phyloP scores from a whole-genome alignment of 2,888 invertebrate species.

The Agrotis clavis region DNA sequence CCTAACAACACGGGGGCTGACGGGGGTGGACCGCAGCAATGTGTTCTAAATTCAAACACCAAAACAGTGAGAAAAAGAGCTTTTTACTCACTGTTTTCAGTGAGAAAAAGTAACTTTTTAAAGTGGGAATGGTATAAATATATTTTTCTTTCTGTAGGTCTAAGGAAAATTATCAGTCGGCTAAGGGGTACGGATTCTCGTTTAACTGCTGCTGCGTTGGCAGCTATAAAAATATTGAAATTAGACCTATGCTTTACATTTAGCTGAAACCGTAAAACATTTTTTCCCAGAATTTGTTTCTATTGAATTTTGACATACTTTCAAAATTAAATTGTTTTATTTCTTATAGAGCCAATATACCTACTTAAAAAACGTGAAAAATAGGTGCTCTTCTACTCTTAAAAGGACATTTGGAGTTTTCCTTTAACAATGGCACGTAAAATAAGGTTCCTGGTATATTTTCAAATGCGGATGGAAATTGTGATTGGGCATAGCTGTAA shows the following conservation, averaged over 20 bases:
- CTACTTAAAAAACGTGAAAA: too few species aligned
- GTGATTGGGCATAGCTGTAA: constrained; percentile 34
- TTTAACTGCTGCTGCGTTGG: constrained; percentile 11
- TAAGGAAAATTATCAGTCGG: constrained; percentile 4
- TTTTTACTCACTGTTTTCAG: too few species aligned
- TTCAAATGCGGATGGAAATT: constrained; percentile 28
- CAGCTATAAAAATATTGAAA: constrained; percentile 26
- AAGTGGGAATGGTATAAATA: too few species aligned
- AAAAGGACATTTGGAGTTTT: constrained; percentile 12
- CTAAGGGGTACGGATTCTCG: constrained; percentile 11
- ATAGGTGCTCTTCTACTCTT: neutral
- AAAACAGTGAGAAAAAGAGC: too few species aligned
- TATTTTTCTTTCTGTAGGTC: constrained; percentile 22
- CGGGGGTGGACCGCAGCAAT: too few species aligned
- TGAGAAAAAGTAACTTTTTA: too few species aligned
- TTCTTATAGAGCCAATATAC: too few species aligned
- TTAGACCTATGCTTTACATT: constrained; percentile 4
- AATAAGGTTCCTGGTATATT: constrained; percentile 31
- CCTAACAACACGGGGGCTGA: too few species aligned
- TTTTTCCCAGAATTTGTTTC: constrained; percentile 17
- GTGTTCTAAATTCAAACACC: too few species aligned
- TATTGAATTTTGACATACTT: constrained; percentile 13
- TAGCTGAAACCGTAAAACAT: constrained; percentile 4
- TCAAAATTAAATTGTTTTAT: too few species aligned
- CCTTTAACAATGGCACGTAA: constrained; percentile 14